Evolutionary conservation across 2,113 vertebrate species (phyloP).

Genomic region (Chelonoidis abingdonii): DNA sequence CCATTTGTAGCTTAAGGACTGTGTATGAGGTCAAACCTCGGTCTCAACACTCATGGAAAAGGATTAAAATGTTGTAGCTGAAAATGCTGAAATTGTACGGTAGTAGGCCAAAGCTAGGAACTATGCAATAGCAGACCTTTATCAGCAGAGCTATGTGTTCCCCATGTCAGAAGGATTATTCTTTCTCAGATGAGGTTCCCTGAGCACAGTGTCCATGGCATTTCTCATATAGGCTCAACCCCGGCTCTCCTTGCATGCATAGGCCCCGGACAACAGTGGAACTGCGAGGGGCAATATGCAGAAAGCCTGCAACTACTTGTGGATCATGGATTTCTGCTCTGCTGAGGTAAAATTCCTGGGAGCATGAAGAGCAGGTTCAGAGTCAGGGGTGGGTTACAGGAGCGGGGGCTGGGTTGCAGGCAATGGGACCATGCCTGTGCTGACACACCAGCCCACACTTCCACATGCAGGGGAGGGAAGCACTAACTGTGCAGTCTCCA

Average conservation of each 20-base stretch:
- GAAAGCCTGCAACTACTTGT: neutral
- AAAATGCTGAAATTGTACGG: neutral
- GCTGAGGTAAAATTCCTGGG: neutral
- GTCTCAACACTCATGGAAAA: accelerated
- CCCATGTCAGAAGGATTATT: neutral
- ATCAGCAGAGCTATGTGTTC: neutral
- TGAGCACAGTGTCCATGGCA: neutral
- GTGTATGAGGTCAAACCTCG: neutral
- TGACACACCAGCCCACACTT: neutral
- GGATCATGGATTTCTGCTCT: neutral
- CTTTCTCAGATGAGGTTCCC: neutral
- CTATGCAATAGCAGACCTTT: neutral
- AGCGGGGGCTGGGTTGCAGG: neutral
- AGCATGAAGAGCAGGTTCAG: neutral
- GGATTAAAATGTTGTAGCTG: neutral
- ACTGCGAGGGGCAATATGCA: no score
- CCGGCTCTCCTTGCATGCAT: no score
- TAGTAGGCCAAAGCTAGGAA: neutral
- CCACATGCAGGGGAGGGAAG: neutral
- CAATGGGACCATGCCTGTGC: neutral
- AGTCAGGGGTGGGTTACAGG: neutral
- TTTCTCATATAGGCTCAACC: neutral
- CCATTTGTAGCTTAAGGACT: neutral
- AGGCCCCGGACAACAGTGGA: neutral
- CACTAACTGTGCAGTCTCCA: neutral